Conservation (phyloP, 1,140 invertebrate genomes). For the Sitodiplosis mosellana region DNA sequence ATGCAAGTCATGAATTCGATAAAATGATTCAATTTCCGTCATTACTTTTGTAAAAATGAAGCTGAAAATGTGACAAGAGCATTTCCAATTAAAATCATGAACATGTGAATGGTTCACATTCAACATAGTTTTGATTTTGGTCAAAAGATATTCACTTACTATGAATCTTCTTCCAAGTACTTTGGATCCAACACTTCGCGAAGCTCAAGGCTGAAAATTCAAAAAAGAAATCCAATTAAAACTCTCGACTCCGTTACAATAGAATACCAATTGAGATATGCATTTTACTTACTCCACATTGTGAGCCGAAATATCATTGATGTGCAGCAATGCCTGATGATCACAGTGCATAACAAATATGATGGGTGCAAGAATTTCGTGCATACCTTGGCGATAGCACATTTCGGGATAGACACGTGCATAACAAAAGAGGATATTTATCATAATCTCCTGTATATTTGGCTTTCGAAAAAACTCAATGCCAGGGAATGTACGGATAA, state of each 20-base stretch:
- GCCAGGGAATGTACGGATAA: conserved; percentile 60
- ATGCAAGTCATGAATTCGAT: conserved; percentile 35
- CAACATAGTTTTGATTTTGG: background rate
- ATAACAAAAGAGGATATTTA: conserved; percentile 40
- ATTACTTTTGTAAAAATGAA: conserved; percentile 53
- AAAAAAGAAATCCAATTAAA: conserved; percentile 1
- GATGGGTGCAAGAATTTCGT: conserved; percentile 59
- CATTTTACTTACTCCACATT: background rate
- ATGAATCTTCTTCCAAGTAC: conserved; percentile 54
- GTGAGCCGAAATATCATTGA: conserved; percentile 14
- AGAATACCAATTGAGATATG: background rate
- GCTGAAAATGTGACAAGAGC: conserved; percentile 25
- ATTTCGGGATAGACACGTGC: conserved; percentile 49
- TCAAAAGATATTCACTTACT: conserved; percentile 32
- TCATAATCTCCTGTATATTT: conserved; percentile 47
- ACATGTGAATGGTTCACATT: background rate
- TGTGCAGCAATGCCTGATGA: conserved; percentile 38
- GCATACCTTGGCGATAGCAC: conserved; percentile 70
- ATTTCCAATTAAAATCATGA: background rate
- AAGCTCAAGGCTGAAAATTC: conserved; percentile 33
- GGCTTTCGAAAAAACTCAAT: conserved; percentile 55
- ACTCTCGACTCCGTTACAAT: background rate
- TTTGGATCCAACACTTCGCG: conserved; percentile 36
- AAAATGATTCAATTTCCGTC: conserved; percentile 50
- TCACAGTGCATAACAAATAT: conserved; percentile 56